phyloP scores from a whole-genome alignment of 2,888 invertebrate species.

The Erebia palarica region DNA sequence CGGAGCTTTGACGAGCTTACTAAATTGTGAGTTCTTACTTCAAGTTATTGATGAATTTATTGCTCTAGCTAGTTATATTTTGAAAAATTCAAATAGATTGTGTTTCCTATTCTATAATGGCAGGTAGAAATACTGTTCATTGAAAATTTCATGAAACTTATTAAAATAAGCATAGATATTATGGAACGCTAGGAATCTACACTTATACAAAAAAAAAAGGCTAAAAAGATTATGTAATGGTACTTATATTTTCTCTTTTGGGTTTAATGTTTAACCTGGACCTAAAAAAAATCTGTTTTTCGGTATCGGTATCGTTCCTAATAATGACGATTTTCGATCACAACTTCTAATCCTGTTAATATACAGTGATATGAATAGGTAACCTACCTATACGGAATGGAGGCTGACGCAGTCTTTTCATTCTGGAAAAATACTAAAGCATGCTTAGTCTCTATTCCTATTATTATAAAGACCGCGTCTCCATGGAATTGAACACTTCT shows the following conservation, averaged over 20 bases:
- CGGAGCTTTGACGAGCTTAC: constrained; percentile 14
- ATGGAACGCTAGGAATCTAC: too few species aligned
- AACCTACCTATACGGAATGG: background rate
- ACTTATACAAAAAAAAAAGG: too few species aligned
- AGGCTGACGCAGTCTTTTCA: constrained; percentile 8
- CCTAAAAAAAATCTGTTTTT: background rate
- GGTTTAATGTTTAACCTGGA: background rate
- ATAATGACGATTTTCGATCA: background rate
- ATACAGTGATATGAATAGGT: background rate
- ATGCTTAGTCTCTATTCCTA: constrained; percentile 8
- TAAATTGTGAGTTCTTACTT: too few species aligned
- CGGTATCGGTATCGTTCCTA: background rate
- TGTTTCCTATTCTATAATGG: background rate
- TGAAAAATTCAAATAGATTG: background rate
- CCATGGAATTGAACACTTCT: background rate
- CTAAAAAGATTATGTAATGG: too few species aligned
- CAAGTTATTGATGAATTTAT: too few species aligned
- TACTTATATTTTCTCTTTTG: background rate
- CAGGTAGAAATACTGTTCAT: too few species aligned
- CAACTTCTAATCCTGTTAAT: constrained; percentile 6
- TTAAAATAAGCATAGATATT: too few species aligned
- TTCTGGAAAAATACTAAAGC: constrained; percentile 11
- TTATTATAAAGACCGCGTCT: background rate
- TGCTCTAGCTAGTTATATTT: background rate
- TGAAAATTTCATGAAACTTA: too few species aligned